phyloP scores from a whole-genome alignment of 2,888 invertebrate genomes.

The Dynastes grantii region DNA sequence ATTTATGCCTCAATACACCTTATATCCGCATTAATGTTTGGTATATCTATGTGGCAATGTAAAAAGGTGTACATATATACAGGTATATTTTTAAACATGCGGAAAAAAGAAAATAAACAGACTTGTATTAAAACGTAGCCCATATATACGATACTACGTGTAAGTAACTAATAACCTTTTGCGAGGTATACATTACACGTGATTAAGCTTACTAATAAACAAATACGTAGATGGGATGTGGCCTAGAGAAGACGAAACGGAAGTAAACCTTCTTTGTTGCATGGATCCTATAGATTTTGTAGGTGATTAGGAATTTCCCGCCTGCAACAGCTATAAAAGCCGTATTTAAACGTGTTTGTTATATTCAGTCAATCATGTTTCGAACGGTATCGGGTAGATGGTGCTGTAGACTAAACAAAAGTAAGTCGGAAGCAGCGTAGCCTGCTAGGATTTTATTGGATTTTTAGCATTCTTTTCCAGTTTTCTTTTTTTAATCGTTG shows the following conservation, averaged over 20 bases:
- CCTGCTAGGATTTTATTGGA: background rate
- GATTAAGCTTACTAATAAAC: background rate
- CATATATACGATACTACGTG: conserved; percentile 21
- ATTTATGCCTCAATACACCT: no score
- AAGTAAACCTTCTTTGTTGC: no score
- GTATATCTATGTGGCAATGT: conserved; percentile 15
- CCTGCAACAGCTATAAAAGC: no score
- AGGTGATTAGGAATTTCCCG: no score
- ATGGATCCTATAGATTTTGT: no score
- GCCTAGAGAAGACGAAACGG: no score
- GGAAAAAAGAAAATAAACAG: conserved; percentile 35
- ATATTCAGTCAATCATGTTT: conserved; percentile 29
- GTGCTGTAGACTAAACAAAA: conserved; percentile 36
- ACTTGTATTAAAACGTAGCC: conserved; percentile 13
- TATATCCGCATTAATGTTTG: background rate
- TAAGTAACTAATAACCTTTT: background rate
- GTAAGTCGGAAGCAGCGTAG: conserved; percentile 6
- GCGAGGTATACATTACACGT: background rate
- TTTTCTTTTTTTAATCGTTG: no score
- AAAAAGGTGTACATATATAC: conserved; percentile 20
- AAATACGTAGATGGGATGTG: background rate
- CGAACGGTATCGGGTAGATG: conserved; percentile 1
- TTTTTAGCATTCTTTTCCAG: background rate
- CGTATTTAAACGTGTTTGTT: background rate
- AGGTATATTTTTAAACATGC: conserved; percentile 36